Evolutionary conservation across 2,113 vertebrate species (phyloP).

Genomic region (Vimba vimba): DNA sequence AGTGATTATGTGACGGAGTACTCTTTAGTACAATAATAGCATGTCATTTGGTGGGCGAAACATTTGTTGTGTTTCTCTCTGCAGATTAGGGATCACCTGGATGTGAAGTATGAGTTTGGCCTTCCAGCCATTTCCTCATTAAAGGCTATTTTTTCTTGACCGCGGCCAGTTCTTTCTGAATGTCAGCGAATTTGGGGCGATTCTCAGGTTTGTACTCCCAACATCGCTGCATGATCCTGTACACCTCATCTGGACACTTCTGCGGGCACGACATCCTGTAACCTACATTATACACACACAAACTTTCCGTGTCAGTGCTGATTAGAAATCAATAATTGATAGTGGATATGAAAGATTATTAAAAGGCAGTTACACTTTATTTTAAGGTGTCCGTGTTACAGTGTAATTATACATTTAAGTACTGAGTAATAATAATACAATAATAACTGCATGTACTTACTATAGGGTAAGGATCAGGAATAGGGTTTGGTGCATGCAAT

Average conservation of each 20-base stretch:
- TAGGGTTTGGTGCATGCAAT: too few species aligned
- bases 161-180: conserved; percentile 86
- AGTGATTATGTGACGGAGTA: conserved; percentile 39
- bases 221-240: conserved; percentile 92
- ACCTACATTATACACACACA: conserved; percentile 70
- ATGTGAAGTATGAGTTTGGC: conserved; percentile 4
- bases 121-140: conserved; percentile 9
- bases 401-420: too few species aligned
- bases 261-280: conserved; percentile 95
- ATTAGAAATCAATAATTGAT: not conserved
- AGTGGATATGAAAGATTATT: not conserved
- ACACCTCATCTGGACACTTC: conserved; percentile 93
- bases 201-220: conserved; percentile 97
- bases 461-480: too few species aligned
- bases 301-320: not conserved
- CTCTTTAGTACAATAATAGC: conserved; percentile 36
- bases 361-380: not conserved
- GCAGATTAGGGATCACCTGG: conserved; percentile 40
- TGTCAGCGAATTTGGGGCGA: conserved; percentile 89
- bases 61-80: conserved; percentile 37
- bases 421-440: too few species aligned
- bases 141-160: conserved; percentile 84
- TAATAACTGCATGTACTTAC: too few species aligned
- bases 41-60: conserved; percentile 41
- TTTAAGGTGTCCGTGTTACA: too few species aligned